Conservation (phyloP, 2,797 vertebrate genomes). For the Merluccius polli region DNA sequence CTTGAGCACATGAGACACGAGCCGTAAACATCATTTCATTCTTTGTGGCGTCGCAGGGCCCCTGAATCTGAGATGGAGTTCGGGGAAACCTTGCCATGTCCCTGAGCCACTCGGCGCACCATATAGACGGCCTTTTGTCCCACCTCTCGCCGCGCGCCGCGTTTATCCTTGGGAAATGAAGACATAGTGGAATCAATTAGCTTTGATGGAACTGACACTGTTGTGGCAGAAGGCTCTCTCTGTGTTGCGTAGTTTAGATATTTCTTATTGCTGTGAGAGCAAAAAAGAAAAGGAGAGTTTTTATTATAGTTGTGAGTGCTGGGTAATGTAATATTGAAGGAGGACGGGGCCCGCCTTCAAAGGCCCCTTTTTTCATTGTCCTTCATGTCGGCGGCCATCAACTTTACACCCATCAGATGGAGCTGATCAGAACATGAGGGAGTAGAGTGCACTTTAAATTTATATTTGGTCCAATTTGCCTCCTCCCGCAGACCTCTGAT, state of each 20-base stretch:
- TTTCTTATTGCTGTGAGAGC: slow-evolving; percentile 52
- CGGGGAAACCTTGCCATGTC: slow-evolving; percentile 31
- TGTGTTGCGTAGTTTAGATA: slow-evolving; percentile 40
- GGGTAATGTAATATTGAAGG: slow-evolving; percentile 57
- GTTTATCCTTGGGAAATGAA: slow-evolving; percentile 62
- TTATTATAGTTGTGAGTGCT: slow-evolving; percentile 55
- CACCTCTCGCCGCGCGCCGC: slow-evolving; percentile 23
- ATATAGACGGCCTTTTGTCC: slow-evolving; percentile 50
- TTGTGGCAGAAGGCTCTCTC: slow-evolving; percentile 33
- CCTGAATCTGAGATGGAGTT: slow-evolving; percentile 39
- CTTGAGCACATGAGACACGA: slow-evolving; percentile 26
- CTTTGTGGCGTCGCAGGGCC: slow-evolving; percentile 26
- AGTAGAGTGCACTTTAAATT: slow-evolving; percentile 52
- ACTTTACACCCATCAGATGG: slow-evolving; percentile 28
- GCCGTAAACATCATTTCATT: slow-evolving; percentile 44
- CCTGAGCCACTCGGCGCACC: slow-evolving; percentile 33
- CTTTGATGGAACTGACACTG: slow-evolving; percentile 55
- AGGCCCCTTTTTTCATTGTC: slow-evolving; percentile 44
- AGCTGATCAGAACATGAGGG: slow-evolving; percentile 7
- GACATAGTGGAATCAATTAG: slow-evolving; percentile 65
- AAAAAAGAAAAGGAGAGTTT: slow-evolving; percentile 47
- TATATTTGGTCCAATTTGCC: slow-evolving; percentile 47
- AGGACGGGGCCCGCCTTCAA: slow-evolving; percentile 40
- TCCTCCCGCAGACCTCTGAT: slow-evolving; percentile 5
- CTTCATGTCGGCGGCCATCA: slow-evolving; percentile 54